phyloP scores from a whole-genome alignment of 2,113 vertebrate genomes.

The Lontra canadensis region DNA sequence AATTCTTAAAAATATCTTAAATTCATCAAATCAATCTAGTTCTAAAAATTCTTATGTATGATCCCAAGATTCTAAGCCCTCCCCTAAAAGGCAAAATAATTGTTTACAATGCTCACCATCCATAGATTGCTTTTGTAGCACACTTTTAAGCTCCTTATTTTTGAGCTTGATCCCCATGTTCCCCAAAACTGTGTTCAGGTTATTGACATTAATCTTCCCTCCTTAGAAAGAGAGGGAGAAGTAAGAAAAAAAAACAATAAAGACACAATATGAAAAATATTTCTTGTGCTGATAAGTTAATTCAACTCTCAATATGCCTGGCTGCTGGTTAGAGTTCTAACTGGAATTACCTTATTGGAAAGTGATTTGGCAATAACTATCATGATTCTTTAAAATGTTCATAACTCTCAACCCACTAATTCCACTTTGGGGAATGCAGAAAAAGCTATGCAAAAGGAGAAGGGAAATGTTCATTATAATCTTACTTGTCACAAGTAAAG shows the following conservation, averaged over 20 bases:
- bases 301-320: not conserved
- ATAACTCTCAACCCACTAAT: not conserved
- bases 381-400: not conserved
- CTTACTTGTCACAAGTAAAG: not conserved
- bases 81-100: not conserved
- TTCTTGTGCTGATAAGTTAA: conserved; percentile 18
- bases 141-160: conserved; percentile 30
- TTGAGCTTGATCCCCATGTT: conserved; percentile 48
- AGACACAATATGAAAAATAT: conserved; percentile 10
- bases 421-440: not conserved
- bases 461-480: not conserved
- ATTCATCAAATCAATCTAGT: not conserved
- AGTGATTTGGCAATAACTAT: not conserved
- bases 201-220: conserved; percentile 39
- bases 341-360: not conserved
- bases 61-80: not conserved
- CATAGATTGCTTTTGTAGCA: not conserved
- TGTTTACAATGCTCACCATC: conserved; percentile 38
- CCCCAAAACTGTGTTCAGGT: not conserved
- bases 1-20: conserved; percentile 21
- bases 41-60: not conserved
- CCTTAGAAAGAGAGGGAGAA: conserved; percentile 39
- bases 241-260: not conserved
- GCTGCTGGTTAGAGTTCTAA: not conserved
- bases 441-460: not conserved